Base-by-base conservation (phyloP, 2,888 invertebrate genomes). In the Heliothis peltigera region DNA sequence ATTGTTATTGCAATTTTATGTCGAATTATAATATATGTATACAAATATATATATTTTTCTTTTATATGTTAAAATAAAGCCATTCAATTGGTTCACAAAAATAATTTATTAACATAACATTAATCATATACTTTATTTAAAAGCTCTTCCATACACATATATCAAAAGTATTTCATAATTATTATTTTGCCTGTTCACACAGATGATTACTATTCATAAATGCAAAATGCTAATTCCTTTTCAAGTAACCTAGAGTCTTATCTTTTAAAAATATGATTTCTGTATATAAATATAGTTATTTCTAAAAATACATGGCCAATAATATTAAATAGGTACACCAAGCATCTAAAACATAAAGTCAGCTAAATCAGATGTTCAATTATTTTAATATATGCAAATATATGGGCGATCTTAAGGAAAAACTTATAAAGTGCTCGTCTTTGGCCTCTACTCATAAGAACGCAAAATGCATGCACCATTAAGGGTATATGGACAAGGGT, bases 91-190 rank as follows among this genome's bases (percentile, higher is more conserved):
- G 21, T 78, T 75, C 64, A 66, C 55, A 77, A 82, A 82, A 82
- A 82, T 82, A 82, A 77, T 82, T 80, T 82, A 82, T 75, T 81
- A 60, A 48, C 64, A 19, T 69, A 60, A 79, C 32, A 63, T 61
- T 70, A 55, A 52, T 19, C n/a, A 57, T 57, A 60, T 56, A 62
- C 25, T 61, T n/a, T 15, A 47, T 64, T 67, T 55, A 48, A 56
- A 62, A 70, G 55, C 43, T 68, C 49, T 58, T 70, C 47, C 63
- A 57, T 64, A 68, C 51, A 71, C 18, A 67, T 72, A 66, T 68
- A 39, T 39, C 52, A 68, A 71, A 67, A 61, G 35, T 46, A 55
- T 56, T 43, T 35, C 42, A 56, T 47, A 44, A 44, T 51, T 42
- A 57, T 57, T 52, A 18, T 46, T 22, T 47, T 63, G 25, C 19